Conservation (phyloP, 1,140 invertebrate species). For the Drosophila kurseongensis region DNA sequence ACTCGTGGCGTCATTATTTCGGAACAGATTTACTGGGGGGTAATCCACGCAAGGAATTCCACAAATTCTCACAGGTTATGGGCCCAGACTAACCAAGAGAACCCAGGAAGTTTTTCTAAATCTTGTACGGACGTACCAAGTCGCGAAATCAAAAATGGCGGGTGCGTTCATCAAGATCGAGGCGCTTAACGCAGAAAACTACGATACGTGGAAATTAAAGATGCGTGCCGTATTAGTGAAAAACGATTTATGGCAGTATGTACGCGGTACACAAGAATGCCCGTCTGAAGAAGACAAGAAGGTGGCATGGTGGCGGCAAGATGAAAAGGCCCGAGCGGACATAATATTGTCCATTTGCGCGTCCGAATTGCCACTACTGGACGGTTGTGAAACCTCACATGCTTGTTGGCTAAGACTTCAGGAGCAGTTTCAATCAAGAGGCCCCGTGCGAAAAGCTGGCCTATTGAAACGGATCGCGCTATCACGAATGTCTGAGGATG, state of each 20-base stretch:
- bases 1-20: too few species aligned
- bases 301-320: background rate
- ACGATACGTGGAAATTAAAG: background rate
- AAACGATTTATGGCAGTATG: conserved; percentile 2
- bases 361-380: background rate
- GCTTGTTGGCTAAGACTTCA: background rate
- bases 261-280: background rate
- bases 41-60: too few species aligned
- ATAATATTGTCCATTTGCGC: background rate
- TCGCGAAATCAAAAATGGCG: background rate
- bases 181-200: background rate
- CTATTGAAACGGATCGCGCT: background rate
- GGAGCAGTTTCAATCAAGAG: background rate
- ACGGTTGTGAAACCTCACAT: too few species aligned
- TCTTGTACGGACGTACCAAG: too few species aligned
- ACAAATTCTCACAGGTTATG: too few species aligned
- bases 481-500: too few species aligned
- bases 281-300: background rate
- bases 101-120: too few species aligned
- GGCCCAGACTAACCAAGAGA: too few species aligned
- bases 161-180: background rate
- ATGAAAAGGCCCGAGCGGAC: background rate
- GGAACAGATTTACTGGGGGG: too few species aligned
- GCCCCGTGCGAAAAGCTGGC: background rate
- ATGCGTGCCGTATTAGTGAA: background rate